These are phyloP conservation scores for Catotricha subobsoleta DNA, from an alignment of 2,888 invertebrate genomes.

Conservation along the genomic window DNA sequence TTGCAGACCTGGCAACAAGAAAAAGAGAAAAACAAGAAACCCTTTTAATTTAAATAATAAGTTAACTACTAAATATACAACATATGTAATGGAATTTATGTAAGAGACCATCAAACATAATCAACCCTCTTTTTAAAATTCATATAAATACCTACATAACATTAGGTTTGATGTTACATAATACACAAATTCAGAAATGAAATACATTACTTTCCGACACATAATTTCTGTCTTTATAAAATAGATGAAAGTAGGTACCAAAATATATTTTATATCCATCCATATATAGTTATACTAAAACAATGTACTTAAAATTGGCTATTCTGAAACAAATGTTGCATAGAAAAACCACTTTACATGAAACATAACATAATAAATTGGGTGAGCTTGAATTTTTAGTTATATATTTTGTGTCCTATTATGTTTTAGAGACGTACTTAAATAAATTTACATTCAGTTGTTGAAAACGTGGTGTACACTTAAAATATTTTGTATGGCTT, in stretches of 20 bases:
- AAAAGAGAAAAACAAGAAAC: background rate
- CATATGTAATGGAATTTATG: no score
- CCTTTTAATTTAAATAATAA: background rate
- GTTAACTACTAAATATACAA: no score
- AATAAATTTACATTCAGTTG: no score
- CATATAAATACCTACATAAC: background rate
- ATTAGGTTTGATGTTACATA: background rate
- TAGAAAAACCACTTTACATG: constrained; percentile 7
- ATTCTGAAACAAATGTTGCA: constrained; percentile 8
- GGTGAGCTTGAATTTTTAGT: background rate
- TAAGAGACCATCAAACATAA: no score
- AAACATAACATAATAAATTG: constrained; percentile 1
- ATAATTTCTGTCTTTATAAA: no score
- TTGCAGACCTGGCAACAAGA: constrained; percentile 32
- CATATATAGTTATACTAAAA: no score
- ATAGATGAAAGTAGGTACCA: no score
- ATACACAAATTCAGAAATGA: background rate
- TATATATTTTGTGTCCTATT: no score
- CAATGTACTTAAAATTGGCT: constrained; percentile 7
- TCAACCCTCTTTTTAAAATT: background rate
- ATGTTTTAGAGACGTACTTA: no score
- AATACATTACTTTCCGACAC: background rate
- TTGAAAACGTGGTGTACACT: no score
- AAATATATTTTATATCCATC: no score
- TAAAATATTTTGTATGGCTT: no score